These are phyloP conservation scores for Symphodus melops DNA, from an alignment of 2,113 vertebrate species.

Conservation along the genomic window DNA sequence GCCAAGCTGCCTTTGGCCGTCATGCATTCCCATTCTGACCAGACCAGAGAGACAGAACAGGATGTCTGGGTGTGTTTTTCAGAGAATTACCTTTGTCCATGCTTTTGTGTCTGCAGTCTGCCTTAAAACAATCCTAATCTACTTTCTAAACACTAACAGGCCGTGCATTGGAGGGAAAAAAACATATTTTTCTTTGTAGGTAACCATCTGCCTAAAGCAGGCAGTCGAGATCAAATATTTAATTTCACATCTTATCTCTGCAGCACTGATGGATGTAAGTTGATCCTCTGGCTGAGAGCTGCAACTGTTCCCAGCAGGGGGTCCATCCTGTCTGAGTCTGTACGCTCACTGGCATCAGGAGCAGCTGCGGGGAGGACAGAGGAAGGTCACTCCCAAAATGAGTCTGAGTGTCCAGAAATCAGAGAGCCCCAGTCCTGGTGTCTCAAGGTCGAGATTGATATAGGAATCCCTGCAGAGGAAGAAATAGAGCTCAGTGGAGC, in stretches of 20 bases:
- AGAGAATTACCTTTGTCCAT: conserved; percentile 38
- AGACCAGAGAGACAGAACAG: conserved; percentile 58
- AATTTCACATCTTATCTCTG: conserved; percentile 55
- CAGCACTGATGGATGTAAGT: conserved; percentile 58
- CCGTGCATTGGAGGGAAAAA: neutral
- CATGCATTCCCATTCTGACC: conserved; percentile 36
- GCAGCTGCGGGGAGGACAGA: conserved; percentile 74
- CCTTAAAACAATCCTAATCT: conserved; percentile 3
- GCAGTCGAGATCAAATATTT: conserved; percentile 50
- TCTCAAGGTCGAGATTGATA: conserved; percentile 68
- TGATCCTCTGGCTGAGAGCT: conserved; percentile 65
- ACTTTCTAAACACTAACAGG: conserved; percentile 18
- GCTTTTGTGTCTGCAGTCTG: conserved; percentile 22
- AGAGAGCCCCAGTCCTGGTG: conserved; percentile 48
- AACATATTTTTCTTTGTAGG: neutral
- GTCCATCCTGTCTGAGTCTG: conserved; percentile 60
- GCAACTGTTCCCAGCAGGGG: conserved; percentile 63
- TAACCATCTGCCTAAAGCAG: conserved; percentile 37
- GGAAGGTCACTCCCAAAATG: conserved; percentile 70
- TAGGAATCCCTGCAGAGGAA: conserved; percentile 49
- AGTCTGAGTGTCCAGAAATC: conserved; percentile 65
- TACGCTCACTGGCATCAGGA: conserved; percentile 65
- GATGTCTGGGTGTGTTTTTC: conserved; percentile 72
- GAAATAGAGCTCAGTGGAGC: conserved; percentile 51
- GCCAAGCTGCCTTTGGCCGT: conserved; percentile 39